These are phyloP conservation scores for Apamea crenata DNA, from an alignment of 2,888 invertebrate genomes.

Conservation along the genomic window DNA sequence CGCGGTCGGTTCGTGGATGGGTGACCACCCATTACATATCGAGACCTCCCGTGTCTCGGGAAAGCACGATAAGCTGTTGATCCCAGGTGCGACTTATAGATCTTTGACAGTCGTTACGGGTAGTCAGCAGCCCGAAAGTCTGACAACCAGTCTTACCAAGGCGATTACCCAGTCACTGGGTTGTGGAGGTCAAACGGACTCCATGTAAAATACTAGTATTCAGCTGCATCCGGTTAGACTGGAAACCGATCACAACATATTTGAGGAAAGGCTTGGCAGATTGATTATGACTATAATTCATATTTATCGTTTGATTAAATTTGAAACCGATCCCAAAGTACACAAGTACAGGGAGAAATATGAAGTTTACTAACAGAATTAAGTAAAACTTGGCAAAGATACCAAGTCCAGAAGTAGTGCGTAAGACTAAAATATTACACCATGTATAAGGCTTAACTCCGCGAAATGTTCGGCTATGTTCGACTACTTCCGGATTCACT, in stretches of 20 bases:
- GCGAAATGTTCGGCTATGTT: conserved; percentile 21
- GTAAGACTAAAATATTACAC: conserved; percentile 38
- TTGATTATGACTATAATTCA: background rate
- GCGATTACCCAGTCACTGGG: background rate
- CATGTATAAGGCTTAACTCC: conserved; percentile 23
- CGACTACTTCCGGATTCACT: conserved; percentile 32
- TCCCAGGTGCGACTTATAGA: background rate
- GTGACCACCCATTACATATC: too few relatives aligned
- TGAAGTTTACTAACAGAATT: background rate
- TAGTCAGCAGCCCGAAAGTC: background rate
- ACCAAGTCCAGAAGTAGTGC: conserved; percentile 17
- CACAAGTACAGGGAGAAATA: background rate
- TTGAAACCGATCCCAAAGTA: background rate
- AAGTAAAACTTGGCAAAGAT: conserved; percentile 27
- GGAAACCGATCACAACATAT: background rate
- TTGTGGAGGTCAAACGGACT: too few relatives aligned
- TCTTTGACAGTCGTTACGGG: background rate
- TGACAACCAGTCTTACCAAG: background rate
- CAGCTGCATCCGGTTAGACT: background rate
- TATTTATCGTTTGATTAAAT: background rate
- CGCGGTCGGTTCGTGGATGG: too few relatives aligned
- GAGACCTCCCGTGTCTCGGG: too few relatives aligned
- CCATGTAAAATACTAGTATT: too few relatives aligned
- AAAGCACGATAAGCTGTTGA: too few relatives aligned
- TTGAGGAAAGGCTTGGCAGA: too few relatives aligned